Evolutionary conservation across 2,888 invertebrate genomes (phyloP), one percentile per base, ranked within the genome.

Genomic region (Halictus ligatus): DNA sequence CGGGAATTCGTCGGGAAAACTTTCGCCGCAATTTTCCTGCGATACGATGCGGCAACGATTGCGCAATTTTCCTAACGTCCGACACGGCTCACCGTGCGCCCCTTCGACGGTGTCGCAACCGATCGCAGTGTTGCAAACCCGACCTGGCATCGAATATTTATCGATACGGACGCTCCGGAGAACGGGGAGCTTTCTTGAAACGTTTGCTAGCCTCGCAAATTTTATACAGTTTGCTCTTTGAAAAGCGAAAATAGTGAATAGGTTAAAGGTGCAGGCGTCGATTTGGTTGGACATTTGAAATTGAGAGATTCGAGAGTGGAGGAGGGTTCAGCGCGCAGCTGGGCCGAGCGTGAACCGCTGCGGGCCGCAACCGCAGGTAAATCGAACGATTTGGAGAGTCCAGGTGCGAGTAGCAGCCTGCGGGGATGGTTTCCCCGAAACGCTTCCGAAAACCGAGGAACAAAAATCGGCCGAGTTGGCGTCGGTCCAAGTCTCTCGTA

Each of bases 401-500:
- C 82, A 79, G 81, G 84, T 81, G 79, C 71, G 12, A 12, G 40
- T 48, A 35, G 48, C 71, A 77, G 21, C 29, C 15, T 2, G 21
- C 18, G 58, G 81, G 78, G 67, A 43, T 40, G 35, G 48, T 73
- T 87, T 81, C 29, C 74, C 13, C 60, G 25, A 25, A 75, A 87
- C 29, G 40, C 15, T 4, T 35, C 48, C 8, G 29, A 40, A 54
- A 69, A 67, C 21, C 25, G 67, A 69, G 60, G 21, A 58, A 79
- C n/a, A 69, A 78, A 80, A 79, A 67, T 85, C 78, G 84, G 6
- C 80, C 89, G 86, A 88, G 78, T 89, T 87, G 87, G 85, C 79
- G 25, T 21, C 60, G n/a, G 8, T 78, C 89, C 87, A 87, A 82
- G 5, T n/a, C 40, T 40, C 40, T 71, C n/a, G 58, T 67, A 67